Conservation (phyloP, 2,797 vertebrate species). For the Helarctos malayanus region DNA sequence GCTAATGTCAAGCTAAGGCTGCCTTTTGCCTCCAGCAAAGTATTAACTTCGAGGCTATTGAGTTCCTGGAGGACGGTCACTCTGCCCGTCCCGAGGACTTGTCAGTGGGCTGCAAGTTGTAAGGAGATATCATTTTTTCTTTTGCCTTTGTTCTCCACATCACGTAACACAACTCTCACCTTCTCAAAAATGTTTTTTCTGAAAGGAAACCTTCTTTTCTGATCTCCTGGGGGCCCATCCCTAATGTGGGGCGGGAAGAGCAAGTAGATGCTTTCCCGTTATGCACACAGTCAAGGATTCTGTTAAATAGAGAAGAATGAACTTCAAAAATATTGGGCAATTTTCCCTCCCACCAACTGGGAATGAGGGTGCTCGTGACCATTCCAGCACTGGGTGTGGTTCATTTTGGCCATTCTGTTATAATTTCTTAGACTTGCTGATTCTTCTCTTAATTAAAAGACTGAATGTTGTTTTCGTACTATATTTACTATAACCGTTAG, state of each 20-base stretch:
- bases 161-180: neutral
- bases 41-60: neutral
- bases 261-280: neutral
- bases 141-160: neutral
- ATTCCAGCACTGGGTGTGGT: accelerated
- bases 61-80: neutral
- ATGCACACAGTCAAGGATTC: neutral
- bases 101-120: neutral
- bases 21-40: neutral
- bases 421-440: neutral
- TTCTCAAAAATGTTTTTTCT: neutral
- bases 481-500: neutral
- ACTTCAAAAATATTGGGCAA: neutral
- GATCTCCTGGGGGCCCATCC: neutral
- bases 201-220: neutral
- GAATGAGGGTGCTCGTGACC: neutral
- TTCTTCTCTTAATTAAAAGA: neutral
- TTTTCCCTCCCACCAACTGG: neutral
- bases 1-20: neutral
- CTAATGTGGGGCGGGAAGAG: neutral
- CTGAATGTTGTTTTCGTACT: neutral
- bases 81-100: neutral
- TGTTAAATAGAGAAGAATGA: neutral
- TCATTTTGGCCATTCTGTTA: neutral
- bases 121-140: neutral